phyloP scores from a whole-genome alignment of 2,113 vertebrate species.

The Oreochromis niloticus region DNA sequence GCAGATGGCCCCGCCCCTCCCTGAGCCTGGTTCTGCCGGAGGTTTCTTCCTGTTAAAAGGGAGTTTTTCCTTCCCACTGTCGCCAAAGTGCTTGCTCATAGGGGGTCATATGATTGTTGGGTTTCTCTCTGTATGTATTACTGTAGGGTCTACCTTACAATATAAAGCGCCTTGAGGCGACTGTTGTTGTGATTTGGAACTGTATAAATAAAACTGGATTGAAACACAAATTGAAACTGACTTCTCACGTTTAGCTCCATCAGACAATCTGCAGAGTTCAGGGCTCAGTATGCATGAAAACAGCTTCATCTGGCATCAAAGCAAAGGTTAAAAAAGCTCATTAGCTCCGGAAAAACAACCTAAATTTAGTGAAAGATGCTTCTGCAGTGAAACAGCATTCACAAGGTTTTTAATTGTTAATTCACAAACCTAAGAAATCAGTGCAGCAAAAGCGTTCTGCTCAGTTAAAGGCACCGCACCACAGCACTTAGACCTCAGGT shows the following conservation, averaged over 20 bases:
- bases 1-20: neutral
- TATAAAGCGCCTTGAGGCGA: neutral
- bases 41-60: neutral
- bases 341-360: neutral
- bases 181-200: neutral
- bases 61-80: neutral
- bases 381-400: neutral
- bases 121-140: neutral
- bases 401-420: neutral
- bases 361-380: rapidly evolving
- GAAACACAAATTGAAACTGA: neutral
- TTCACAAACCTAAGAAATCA: neutral
- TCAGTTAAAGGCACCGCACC: neutral
- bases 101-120: neutral
- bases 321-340: neutral
- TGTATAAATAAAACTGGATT: neutral
- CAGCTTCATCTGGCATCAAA: neutral
- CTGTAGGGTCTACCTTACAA: neutral
- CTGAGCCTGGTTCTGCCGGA: rapidly evolving
- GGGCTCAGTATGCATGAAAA: neutral
- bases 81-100: rapidly evolving
- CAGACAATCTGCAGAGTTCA: neutral
- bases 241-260: neutral
- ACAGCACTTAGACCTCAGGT: neutral
- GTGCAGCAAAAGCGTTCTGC: neutral